phyloP scores from a whole-genome alignment of 2,888 invertebrate genomes.

The Lasioglossum figueresi region DNA sequence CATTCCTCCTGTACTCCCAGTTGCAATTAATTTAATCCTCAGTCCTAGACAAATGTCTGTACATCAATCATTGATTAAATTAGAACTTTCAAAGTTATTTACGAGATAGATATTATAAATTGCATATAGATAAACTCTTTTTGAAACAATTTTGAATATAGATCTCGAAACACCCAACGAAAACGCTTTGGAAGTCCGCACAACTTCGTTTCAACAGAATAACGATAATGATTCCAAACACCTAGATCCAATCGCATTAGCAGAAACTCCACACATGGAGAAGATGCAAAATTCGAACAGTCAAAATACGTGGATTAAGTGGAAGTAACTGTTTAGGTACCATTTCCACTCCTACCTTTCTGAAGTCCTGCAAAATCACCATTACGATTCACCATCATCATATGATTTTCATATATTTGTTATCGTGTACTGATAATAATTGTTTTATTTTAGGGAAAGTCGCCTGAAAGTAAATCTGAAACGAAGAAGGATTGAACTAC shows the following conservation, averaged over 20 bases:
- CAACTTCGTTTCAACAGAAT: slow-evolving; percentile 21
- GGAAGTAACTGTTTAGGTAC: slow-evolving; percentile 50
- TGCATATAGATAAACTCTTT: slow-evolving; percentile 17
- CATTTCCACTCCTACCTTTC: background rate
- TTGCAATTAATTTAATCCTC: slow-evolving; percentile 1
- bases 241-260: slow-evolving; percentile 27
- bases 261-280: slow-evolving; percentile 11
- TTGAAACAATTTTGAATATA: slow-evolving; percentile 16
- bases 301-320: slow-evolving; percentile 22
- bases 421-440: background rate
- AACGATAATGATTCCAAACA: slow-evolving; percentile 35
- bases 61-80: background rate
- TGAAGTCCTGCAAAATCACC: background rate
- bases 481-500: slow-evolving; percentile 23
- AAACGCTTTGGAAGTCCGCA: slow-evolving; percentile 10
- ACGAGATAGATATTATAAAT: background rate
- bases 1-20: slow-evolving; percentile 38
- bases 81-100: background rate
- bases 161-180: slow-evolving; percentile 26
- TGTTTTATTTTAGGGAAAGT: slow-evolving; percentile 46
- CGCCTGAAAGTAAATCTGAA: slow-evolving; percentile 29
- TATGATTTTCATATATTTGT: background rate
- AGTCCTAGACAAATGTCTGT: background rate
- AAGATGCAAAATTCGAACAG: slow-evolving; percentile 33
- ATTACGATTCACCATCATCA: background rate